Evolutionary conservation across 2,113 vertebrate species (phyloP), one percentile per base, ranked within the genome.

Genomic region (Eupsittula cactorum): DNA sequence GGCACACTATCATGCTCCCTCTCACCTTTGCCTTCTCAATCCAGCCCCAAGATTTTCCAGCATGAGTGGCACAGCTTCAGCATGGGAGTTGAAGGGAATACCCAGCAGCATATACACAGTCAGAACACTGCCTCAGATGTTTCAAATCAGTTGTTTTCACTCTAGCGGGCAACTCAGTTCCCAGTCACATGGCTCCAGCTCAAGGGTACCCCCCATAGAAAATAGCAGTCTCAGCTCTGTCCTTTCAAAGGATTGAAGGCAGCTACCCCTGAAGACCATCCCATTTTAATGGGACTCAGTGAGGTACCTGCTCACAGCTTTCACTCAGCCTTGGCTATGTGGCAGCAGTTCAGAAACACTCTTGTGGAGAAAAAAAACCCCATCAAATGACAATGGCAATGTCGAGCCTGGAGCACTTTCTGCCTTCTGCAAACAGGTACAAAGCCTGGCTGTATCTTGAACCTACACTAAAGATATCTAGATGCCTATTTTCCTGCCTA

Each of bases 341-440:
- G 19, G 20, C 24, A 64, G 33, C 19, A 29, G 28, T 41, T 71
- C 79, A 73, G 79, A 88, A 78, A 83, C 52, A 47, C 25, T 53
- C 37, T 21, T 24, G n/a, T 1, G 0, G 33, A 50, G 20, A 5
- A 11, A 28, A 47, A 31, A 37, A n/a, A 23, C 2, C 24, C 24
- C n/a, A 6, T 1, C 25, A 60, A 67, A 31, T 9, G 1, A n/a
- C 39, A 60, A 52, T 18, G 17, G 37, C 0, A 0, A 14, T 28
- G 7, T 42, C 9, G 19, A 55, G 63, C 33, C 31, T 69, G 47
- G 41, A 82, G 23, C 2, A 1, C 17, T 33, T 62, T 53, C 62
- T 68, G 35, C 12, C 41, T 49, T 69, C 62, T 50, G 55, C n/a
- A 55, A 62, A 41, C 8, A 35, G 62, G 29, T 62, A 69, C 29